Conservation (phyloP, 2,888 invertebrate genomes). For the Allacma fusca region DNA sequence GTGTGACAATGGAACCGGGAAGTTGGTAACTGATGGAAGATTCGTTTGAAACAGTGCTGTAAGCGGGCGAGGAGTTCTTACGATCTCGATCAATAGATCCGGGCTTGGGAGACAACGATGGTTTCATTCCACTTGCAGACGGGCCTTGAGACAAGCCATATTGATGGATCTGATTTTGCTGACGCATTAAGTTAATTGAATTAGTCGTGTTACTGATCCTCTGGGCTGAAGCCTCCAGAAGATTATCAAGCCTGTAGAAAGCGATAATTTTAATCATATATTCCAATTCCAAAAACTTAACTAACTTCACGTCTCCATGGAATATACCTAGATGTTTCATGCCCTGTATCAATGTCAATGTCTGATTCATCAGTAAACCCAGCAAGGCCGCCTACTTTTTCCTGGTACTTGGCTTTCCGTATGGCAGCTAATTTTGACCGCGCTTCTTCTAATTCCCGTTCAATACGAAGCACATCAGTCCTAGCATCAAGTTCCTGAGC, state of each 20-base stretch:
- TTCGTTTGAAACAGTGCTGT: no score
- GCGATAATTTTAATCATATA: no score
- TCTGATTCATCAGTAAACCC: constrained; percentile 56
- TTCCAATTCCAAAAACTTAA: no score
- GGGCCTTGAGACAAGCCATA: no score
- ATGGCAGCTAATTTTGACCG: constrained; percentile 88
- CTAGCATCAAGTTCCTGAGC: constrained; percentile 91
- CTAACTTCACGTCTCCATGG: no score
- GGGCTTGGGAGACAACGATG: no score
- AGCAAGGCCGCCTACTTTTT: constrained; percentile 69
- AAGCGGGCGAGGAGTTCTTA: no score
- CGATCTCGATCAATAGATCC: no score
- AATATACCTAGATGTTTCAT: constrained; percentile 58
- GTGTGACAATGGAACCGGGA: no score
- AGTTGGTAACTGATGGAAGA: no score
- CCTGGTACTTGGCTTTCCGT: constrained; percentile 89
- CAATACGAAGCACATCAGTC: constrained; percentile 90
- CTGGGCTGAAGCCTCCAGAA: constrained; percentile 60
- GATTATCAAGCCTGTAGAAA: constrained; percentile 54
- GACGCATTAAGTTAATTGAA: constrained; percentile 60
- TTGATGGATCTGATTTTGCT: no score
- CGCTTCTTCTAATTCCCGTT: constrained; percentile 92
- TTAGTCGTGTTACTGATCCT: constrained; percentile 59
- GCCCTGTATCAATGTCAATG: constrained; percentile 56
- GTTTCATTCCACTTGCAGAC: no score